phyloP scores from a whole-genome alignment of 2,888 invertebrate genomes.

The Aphodius granarius region DNA sequence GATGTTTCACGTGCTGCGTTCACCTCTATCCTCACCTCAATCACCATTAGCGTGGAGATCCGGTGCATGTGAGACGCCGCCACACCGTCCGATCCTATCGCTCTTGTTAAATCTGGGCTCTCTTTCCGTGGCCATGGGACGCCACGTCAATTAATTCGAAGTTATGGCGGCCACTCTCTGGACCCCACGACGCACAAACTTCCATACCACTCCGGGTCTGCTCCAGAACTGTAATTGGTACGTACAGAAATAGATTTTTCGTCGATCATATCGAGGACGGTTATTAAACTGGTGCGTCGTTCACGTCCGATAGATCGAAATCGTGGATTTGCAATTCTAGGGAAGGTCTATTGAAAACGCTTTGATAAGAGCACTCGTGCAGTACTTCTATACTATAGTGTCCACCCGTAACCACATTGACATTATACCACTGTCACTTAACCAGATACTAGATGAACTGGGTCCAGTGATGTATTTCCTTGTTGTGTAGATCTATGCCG shows the following conservation, averaged over 20 bases:
- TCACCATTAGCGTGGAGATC: constrained; percentile 1
- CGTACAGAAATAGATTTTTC: background rate
- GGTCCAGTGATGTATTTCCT: too few relatives aligned
- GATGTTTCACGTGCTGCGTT: constrained; percentile 8
- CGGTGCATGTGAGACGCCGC: constrained; percentile 16
- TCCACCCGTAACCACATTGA: background rate
- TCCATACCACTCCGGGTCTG: too few relatives aligned
- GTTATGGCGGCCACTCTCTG: constrained; percentile 39
- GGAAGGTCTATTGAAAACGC: background rate
- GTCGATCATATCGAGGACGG: background rate
- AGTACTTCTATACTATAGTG: background rate
- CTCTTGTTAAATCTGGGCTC: constrained; percentile 43
- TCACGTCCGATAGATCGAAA: background rate
- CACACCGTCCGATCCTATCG: constrained; percentile 41
- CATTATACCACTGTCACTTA: background rate
- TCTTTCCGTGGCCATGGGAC: constrained; percentile 43
- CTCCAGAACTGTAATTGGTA: background rate
- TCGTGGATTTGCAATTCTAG: background rate
- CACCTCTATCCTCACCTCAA: constrained; percentile 11
- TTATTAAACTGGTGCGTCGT: background rate
- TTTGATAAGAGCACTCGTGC: background rate
- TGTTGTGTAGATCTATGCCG: background rate
- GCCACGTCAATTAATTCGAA: constrained; percentile 48
- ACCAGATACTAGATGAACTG: background rate
- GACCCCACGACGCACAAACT: background rate